Percentiles rank a stretch among this genome's conserved stretches.
phyloP scores from a whole-genome alignment of 2,797 vertebrate species.

The Lepidocolaptes lacrymiger region DNA sequence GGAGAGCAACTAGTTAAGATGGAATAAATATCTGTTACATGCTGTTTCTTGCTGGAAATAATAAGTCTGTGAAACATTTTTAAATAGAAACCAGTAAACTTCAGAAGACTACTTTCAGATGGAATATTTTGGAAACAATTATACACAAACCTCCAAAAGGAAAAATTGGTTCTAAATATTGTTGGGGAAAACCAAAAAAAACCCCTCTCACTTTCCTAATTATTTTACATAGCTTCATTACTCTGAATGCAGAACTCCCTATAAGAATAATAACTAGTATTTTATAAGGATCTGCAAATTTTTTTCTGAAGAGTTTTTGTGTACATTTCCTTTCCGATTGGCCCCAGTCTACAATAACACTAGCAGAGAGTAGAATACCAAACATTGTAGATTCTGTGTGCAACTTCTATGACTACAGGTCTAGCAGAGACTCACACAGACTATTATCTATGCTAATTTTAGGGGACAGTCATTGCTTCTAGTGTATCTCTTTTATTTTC shows the following conservation, averaged over 20 bases:
- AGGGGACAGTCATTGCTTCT: background rate
- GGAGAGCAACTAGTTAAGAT: background rate
- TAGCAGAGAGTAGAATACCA: background rate
- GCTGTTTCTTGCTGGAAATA: background rate
- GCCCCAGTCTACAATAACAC: background rate
- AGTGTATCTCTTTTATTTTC: background rate
- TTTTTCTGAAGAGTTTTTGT: background rate
- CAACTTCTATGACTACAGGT: background rate
- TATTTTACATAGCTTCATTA: background rate
- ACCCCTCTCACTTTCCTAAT: background rate
- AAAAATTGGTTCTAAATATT: background rate
- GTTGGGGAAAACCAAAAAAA: background rate
- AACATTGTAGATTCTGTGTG: background rate
- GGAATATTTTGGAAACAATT: background rate
- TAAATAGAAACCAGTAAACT: background rate
- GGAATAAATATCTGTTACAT: background rate
- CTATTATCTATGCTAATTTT: background rate
- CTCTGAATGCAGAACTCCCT: background rate
- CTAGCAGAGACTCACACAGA: background rate
- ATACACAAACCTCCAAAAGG: rapidly evolving
- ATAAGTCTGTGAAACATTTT: background rate
- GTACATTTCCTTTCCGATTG: background rate
- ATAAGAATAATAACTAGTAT: background rate
- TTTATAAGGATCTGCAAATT: rapidly evolving
- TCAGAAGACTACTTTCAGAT: background rate